Percentiles rank a stretch among this genome's conserved stretches.
Evolutionary conservation across 2,797 vertebrate species (phyloP).

Genomic region (Poeciliopsis turneri): DNA sequence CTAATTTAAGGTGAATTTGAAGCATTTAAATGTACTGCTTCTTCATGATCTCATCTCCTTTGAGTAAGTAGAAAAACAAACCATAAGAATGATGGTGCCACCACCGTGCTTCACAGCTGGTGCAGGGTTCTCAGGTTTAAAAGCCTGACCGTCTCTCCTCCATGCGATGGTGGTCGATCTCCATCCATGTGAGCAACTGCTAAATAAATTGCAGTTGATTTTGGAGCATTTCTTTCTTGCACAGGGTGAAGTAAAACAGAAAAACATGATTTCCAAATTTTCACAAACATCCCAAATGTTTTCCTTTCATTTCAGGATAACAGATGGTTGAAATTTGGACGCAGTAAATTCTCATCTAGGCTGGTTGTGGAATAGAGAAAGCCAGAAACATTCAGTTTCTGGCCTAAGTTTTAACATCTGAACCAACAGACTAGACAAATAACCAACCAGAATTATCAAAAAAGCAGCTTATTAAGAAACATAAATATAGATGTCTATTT

Average conservation of each 20-base stretch:
- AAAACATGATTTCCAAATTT: not conserved
- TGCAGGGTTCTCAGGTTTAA: not conserved
- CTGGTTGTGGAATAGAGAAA: not conserved
- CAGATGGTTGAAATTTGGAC: not conserved
- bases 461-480: not conserved
- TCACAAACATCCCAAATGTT: not conserved
- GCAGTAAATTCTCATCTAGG: not conserved
- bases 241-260: not conserved
- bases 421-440: not conserved
- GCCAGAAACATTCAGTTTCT: not conserved
- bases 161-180: not conserved
- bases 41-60: not conserved
- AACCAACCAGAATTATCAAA: not conserved
- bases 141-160: not conserved
- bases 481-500: not conserved
- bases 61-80: not conserved
- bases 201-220: not conserved
- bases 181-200: not conserved
- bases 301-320: not conserved
- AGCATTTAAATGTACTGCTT: not conserved
- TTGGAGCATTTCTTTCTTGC: not conserved
- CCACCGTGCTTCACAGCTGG: not conserved
- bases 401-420: not conserved
- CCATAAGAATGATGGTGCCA: not conserved
- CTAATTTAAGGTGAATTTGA: not conserved